Evolutionary conservation across 2,797 vertebrate species (phyloP).

Genomic region (Spizella passerina): DNA sequence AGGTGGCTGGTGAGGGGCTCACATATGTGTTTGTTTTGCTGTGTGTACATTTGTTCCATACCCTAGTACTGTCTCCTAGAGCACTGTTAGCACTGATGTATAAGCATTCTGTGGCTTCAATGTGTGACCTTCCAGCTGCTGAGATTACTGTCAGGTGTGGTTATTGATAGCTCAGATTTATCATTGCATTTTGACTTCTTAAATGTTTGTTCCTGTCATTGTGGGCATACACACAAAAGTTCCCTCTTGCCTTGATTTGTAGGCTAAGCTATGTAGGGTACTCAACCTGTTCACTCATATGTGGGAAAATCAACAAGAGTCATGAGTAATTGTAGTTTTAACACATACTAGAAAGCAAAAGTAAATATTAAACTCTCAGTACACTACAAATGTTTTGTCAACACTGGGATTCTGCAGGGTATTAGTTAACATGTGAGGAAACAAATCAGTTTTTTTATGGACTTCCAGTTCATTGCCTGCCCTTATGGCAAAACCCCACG

Average conservation of each 20-base stretch:
- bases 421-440: not conserved
- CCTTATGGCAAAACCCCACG: not conserved
- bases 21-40: not conserved
- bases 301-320: not conserved
- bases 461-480: not conserved
- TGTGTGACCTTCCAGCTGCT: not conserved
- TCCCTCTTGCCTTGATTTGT: not conserved
- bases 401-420: not conserved
- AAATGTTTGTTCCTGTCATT: not conserved
- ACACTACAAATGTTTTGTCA: not conserved
- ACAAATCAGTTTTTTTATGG: not conserved
- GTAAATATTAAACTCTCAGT: not conserved
- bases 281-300: not conserved
- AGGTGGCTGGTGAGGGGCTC: not conserved
- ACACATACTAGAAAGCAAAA: not conserved
- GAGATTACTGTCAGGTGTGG: not conserved
- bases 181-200: not conserved
- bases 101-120: not conserved
- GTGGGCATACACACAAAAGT: too few relatives aligned
- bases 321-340: not conserved
- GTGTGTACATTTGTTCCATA: not conserved
- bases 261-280: not conserved
- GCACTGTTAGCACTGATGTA: fast-evolving
- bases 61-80: not conserved
- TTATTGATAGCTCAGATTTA: not conserved